Base-by-base conservation (phyloP, 2,888 invertebrate species). In the Ophion costatus region DNA sequence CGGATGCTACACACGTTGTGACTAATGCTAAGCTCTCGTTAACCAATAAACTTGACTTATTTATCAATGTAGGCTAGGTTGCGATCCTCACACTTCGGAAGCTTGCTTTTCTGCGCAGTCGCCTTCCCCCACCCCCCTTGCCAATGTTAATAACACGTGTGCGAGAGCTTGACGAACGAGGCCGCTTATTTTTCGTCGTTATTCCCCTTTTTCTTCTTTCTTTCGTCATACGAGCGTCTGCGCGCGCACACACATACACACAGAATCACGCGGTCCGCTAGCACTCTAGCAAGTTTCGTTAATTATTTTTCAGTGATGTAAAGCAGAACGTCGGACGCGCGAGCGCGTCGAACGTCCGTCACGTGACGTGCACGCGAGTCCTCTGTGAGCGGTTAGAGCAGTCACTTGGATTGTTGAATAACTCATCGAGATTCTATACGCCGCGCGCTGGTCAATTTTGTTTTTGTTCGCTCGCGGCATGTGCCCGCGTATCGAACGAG, bases 11-110 rank as follows among this genome's bases (percentile, higher is more conserved):
- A 64, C 73, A 73, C 82, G 74, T 74, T 75, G 76, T 66, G 84
- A 85, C 82, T 76, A 85, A 75, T 38, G 74, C 79, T 79, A 84
- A 84, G 73, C 73, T 73, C 64, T 79, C 71, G 42, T 84, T 67
- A 79, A 84, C 81, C 84, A 75, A 78, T 84, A 75, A 73, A 84
- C 84, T 82, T 75, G 75, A 83, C 81, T 75, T 75, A 79, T 82
- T 78, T 79, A 79, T 79, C 82, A 78, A 82, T 79, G 69, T 82
- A 84, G 81, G 84, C 82, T 82, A 78, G 61, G 69, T 78, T 77
- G 76, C 76, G 80, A 83, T 66, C 74, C 80, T 84, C 80, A 63
- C 73, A 77, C 73, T 84, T 67, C 73, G 77, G 80, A 71, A 80
- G 79, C 56, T 71, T 51, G 42, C 42, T 6, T 42, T 42, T 38